Percentiles rank a stretch among this genome's conserved stretches.
Conservation (phyloP, 1,140 invertebrate genomes). For the Pseudachorutes palmiensis region DNA sequence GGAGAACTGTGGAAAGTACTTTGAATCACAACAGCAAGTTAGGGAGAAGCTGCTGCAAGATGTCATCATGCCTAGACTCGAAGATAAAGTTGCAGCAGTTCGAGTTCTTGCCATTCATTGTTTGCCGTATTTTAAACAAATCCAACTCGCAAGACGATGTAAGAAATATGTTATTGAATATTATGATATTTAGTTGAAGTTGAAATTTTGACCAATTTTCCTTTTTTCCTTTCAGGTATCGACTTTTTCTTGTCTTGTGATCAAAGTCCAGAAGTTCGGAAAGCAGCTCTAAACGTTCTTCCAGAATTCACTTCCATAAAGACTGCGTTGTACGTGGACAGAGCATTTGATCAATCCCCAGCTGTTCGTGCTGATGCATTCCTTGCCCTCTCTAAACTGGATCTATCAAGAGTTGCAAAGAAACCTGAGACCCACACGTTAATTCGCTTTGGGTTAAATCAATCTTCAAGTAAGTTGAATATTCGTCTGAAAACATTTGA, state of each 20-base stretch:
- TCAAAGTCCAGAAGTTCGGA: background rate
- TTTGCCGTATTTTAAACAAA: too few species aligned
- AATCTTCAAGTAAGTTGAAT: background rate
- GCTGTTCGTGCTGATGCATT: background rate
- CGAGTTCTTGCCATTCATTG: too few species aligned
- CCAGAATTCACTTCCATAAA: background rate
- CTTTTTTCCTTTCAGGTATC: background rate
- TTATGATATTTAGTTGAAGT: too few species aligned
- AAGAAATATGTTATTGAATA: too few species aligned
- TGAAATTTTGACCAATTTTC: too few species aligned
- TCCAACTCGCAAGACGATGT: too few species aligned
- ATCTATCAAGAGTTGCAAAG: background rate
- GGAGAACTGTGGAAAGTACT: too few species aligned
- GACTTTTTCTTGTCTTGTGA: background rate
- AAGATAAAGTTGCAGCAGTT: too few species aligned
- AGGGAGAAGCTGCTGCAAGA: too few species aligned
- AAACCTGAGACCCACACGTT: background rate
- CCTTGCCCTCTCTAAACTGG: background rate
- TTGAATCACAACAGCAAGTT: too few species aligned
- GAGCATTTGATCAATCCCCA: background rate
- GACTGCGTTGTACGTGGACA: background rate
- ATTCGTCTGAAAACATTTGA: too few species aligned
- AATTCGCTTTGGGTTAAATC: background rate
- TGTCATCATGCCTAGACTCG: too few species aligned
- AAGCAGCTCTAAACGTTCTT: background rate